Evolutionary conservation across 2,888 invertebrate species (phyloP), one percentile per base, ranked within the genome.

Genomic region (Slavum lentiscoides): DNA sequence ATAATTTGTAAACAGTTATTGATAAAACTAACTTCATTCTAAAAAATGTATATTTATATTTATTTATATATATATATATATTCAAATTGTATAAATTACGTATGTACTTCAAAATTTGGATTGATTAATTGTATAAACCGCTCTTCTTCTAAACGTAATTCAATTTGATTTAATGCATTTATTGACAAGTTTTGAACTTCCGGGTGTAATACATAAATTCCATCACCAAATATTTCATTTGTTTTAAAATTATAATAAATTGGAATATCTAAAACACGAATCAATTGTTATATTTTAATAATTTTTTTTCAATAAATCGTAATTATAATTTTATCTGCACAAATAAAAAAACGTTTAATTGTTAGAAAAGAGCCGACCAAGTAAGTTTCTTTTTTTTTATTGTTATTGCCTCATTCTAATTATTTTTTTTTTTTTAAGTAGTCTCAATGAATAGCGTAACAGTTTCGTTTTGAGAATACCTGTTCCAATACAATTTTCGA

Each of bases 201-300:
- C n/a, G 76, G 69, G 37, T 77, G 69, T 1, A 62, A 69, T 53
- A 77, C 17, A 9, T 77, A 77, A 37, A 77, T 37, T 0, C 76
- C 76, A 11, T 69, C 21, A 5, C 61, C 53, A 0, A 17, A 43
- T 11, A 77, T 61, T 77, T 77, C 76, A 17, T 77, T 77, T 8
- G 76, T 69, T 8, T 77, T 77, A 19, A 69, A 69, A 77, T 66
- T 69, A 53, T 69, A 77, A 69, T 77, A 37, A 30, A 77, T 53
- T 2, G 76, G 17, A 61, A 77, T 15, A 49, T 77, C 76, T 77
- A 49, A 76, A 76, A 76, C 30, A 68, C 23, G 19, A 43, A 58
- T 67, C 19, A 49, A 74, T 53, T 55, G 9, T 49, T 39, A 49
- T 49, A 21, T 30, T 30, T 73, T 13, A 53, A 62, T 62, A 30